phyloP scores from a whole-genome alignment of 2,888 invertebrate genomes.

The Rugalucina vietnamica region DNA sequence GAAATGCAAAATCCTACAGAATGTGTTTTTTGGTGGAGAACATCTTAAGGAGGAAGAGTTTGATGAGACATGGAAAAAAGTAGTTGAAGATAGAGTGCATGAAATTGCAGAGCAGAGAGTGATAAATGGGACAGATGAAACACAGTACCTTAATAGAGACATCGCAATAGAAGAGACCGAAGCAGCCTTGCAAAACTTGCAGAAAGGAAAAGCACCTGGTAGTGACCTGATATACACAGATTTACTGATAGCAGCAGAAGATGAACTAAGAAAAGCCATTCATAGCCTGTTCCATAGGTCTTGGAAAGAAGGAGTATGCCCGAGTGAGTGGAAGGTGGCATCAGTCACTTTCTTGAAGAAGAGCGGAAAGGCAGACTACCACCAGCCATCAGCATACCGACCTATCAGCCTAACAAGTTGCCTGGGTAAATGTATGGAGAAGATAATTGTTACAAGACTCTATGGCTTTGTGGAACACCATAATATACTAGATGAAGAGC shows the following conservation, averaged over 20 bases:
- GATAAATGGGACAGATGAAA: neutral
- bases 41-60: neutral
- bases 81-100: neutral
- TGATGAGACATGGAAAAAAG: neutral
- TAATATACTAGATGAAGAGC: conserved; percentile 20
- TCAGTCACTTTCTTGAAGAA: conserved; percentile 31
- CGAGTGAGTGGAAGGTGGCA: conserved; percentile 23
- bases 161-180: neutral
- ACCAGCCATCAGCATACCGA: conserved; percentile 24
- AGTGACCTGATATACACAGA: neutral
- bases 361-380: conserved; percentile 19
- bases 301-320: conserved; percentile 1
- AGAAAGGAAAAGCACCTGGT: neutral
- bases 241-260: neutral
- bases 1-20: too few species aligned
- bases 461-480: conserved; percentile 21
- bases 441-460: conserved; percentile 19
- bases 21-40: neutral
- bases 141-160: neutral
- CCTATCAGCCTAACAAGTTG: conserved; percentile 40
- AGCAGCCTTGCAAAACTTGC: neutral
- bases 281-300: conserved; percentile 14
- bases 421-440: conserved; percentile 32
- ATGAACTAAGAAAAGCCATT: neutral
- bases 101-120: too few species aligned